Conservation (phyloP, 2,888 invertebrate species). For the Stenotaenia linearis region DNA sequence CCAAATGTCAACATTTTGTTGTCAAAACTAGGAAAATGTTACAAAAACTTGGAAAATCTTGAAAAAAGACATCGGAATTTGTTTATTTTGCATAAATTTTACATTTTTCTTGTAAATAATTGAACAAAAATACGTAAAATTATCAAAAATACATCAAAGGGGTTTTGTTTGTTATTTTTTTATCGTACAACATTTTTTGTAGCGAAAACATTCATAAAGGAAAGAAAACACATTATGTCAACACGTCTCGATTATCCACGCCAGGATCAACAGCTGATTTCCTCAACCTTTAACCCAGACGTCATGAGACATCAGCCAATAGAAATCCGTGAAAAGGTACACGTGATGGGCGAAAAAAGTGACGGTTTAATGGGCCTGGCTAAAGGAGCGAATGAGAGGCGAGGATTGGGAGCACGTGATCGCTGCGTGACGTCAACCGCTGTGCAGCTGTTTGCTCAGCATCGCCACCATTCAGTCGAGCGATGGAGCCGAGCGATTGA, state of each 20-base stretch:
- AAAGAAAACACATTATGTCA: not conserved
- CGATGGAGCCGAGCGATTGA: not conserved
- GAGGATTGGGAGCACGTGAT: not conserved
- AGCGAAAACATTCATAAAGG: not conserved
- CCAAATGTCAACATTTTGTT: not conserved
- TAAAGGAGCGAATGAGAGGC: not conserved
- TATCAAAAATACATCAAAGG: no score
- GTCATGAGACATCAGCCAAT: no score
- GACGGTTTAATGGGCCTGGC: not conserved
- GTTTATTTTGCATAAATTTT: no score
- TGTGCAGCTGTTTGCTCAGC: not conserved
- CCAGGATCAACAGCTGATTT: slow-evolving; percentile 21
- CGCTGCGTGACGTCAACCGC: not conserved
- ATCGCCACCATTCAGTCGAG: not conserved
- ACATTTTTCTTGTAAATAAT: no score
- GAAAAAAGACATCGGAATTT: no score
- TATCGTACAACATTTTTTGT: not conserved
- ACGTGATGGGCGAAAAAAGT: not conserved
- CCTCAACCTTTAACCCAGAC: slow-evolving; percentile 1
- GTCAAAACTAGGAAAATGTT: no score
- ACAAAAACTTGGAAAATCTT: no score
- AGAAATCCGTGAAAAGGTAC: not conserved
- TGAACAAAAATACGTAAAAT: no score
- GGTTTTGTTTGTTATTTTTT: no score
- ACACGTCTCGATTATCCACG: not conserved